Base-by-base conservation (phyloP, 1,140 invertebrate genomes). In the Atta colombica region DNA sequence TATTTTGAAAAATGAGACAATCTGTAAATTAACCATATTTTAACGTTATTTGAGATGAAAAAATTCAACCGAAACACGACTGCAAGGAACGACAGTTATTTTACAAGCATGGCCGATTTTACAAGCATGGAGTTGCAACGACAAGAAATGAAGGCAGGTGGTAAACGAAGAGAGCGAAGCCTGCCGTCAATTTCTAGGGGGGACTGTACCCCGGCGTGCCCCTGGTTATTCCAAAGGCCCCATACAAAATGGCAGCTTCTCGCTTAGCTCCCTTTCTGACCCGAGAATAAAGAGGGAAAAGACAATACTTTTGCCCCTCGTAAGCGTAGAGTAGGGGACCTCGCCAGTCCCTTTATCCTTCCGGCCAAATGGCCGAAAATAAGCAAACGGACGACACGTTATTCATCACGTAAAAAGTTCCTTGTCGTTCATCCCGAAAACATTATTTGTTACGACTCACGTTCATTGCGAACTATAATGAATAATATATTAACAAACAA, bases 191-290 rank as follows among this genome's bases (percentile, higher is more conserved):
- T 95, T 95, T 95, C 92, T 94, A 92, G 89, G 88, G 39, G 92
- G 92, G 94, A 95, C 94, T 95, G 94, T 95, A 95, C 93, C 91
- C 92, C 88, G 92, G 90, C 91, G 93, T 92, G 93, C 94, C 94
- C 94, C 94, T 94, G 94, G 94, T 66, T 94, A 92, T 90, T 93
- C 91, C 90, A 92, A 93, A 92, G 93, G 94, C 92, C 94, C 92
- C 91, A 81, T 89, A 95, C 94, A 95, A 95, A 95, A 95, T 95
- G 94, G 93, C 93, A 93, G 93, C 89, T 94, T 89, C 63, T 81
- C 65, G 49, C 65, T 69, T 14, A 39, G 49, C 16, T 71, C 39
- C 25, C 65, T 55, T 69, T 53, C 92, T 93, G 88, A 77, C 92
- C 77, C 85, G 88, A 86, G 87, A 92, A 91, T 91, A 92, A 92